Base-by-base conservation (phyloP, 2,888 invertebrate genomes). In the Eugnorisma glareosa region DNA sequence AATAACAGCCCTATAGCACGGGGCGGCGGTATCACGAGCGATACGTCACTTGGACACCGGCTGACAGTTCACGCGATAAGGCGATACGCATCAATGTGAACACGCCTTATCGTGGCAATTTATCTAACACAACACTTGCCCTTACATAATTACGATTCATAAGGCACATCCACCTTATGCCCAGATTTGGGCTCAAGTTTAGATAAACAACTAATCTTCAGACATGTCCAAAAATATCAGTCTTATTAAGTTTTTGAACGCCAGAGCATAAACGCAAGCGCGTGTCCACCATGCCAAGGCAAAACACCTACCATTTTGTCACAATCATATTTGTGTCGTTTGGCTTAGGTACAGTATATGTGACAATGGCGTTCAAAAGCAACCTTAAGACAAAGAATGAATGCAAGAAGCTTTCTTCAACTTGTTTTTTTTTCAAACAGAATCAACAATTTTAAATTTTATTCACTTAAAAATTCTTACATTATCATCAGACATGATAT, bases 11-110 rank as follows among this genome's bases (percentile, higher is more conserved):
- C 84, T 84, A 61, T 24, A 40, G 31, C 67, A 40, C 57, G 68
- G 61, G 45, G 37, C 10, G 21, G 31, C 1, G 61, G 63, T 79
- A 82, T 73, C 73, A 69, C 77, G 74, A 72, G 83, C 89, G 75
- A 91, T 92, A 86, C 88, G 79, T 91, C 91, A 89, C 70, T 90
- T 81, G 86, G 86, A 87, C 85, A 84, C 74, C 80, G 82, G 82
- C 86, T 88, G 88, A 88, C 87, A 86, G 84, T 84, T 76, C 78
- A 69, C 77, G 69, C 85, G 78, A 84, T 82, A 78, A 73, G 79
- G 73, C 86, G 90, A 91, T 91, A 90, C 82, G 79, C 73, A 87
- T 89, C 87, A 82, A 86, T 89, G 89, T 90, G 89, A 89, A 91
- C 88, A 90, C 84, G 85, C 75, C 87, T 89, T 91, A 91, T 90